phyloP scores from a whole-genome alignment of 1,140 invertebrate species.

The Eciton burchellii region DNA sequence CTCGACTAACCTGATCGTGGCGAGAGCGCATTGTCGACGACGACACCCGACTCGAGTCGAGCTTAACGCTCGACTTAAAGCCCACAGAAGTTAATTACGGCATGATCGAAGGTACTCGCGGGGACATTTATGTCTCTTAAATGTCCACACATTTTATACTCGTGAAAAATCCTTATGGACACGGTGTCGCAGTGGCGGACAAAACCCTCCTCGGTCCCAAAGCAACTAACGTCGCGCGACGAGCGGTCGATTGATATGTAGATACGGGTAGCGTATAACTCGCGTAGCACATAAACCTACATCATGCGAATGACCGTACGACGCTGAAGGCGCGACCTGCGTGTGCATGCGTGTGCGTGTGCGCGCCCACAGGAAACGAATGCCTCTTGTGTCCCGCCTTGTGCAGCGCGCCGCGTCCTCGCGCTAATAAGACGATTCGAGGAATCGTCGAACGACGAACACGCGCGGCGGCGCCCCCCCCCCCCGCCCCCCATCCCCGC shows the following conservation, averaged over 20 bases:
- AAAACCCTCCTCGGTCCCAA: neutral
- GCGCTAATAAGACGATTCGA: constrained; percentile 30
- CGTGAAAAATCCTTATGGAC: neutral
- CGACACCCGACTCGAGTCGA: too few relatives aligned
- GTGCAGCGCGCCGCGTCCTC: constrained; percentile 1
- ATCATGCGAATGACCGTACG: neutral
- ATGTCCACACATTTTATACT: neutral
- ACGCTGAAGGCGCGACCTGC: constrained; percentile 15
- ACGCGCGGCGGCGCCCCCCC: too few relatives aligned
- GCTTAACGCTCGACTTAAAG: too few relatives aligned
- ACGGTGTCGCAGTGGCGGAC: neutral
- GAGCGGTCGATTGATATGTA: constrained; percentile 14
- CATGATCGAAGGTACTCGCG: too few relatives aligned
- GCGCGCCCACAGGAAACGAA: neutral
- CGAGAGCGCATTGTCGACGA: too few relatives aligned
- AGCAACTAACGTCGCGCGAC: neutral
- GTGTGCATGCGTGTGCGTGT: neutral
- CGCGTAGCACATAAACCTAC: constrained; percentile 2
- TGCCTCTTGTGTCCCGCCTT: neutral
- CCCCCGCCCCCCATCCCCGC: too few relatives aligned
- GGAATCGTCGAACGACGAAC: constrained; percentile 3
- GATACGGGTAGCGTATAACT: neutral
- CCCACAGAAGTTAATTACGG: too few relatives aligned
- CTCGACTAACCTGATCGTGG: too few relatives aligned
- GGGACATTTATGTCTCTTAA: neutral